Evolutionary conservation across 2,888 invertebrate species (phyloP).

Genomic region (Drosophila crucigera): DNA sequence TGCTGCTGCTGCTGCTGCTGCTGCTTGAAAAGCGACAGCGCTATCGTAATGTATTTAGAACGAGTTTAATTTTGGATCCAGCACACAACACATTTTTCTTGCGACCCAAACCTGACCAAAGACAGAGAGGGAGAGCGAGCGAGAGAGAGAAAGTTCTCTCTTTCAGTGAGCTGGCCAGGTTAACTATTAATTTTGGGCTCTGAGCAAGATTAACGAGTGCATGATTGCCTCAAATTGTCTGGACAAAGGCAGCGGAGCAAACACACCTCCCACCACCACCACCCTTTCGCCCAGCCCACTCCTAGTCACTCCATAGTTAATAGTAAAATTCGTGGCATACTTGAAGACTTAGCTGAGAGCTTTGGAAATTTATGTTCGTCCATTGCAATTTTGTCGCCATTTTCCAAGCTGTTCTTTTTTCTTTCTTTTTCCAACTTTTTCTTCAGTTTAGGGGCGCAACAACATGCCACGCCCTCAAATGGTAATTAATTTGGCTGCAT

Average conservation of each 20-base stretch:
- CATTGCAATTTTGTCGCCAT: constrained; percentile 66
- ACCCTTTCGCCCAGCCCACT: not conserved
- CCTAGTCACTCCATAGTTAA: constrained; percentile 39
- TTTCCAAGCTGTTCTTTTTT: constrained; percentile 7
- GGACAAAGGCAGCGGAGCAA: constrained; percentile 7
- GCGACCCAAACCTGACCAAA: constrained; percentile 41
- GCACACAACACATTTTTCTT: constrained; percentile 75
- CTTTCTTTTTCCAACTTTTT: not conserved
- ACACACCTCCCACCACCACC: not conserved
- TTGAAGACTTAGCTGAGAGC: constrained; percentile 47
- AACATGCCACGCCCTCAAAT: constrained; percentile 10
- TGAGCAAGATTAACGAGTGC: constrained; percentile 83
- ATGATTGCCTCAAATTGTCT: constrained; percentile 82
- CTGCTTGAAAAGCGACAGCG: constrained; percentile 55
- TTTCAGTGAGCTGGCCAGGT: constrained; percentile 56
- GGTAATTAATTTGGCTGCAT: constrained; percentile 64
- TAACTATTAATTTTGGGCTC: constrained; percentile 83
- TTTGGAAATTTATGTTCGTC: constrained; percentile 54
- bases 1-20: constrained; percentile 22
- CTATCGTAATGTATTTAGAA: constrained; percentile 77
- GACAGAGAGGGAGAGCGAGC: not conserved
- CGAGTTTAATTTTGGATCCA: constrained; percentile 76
- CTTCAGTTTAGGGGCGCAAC: not conserved
- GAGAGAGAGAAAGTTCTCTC: not conserved
- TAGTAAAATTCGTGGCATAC: constrained; percentile 66